Evolutionary conservation across 1,140 invertebrate genomes (phyloP).

Genomic region (Drosophila burlai): DNA sequence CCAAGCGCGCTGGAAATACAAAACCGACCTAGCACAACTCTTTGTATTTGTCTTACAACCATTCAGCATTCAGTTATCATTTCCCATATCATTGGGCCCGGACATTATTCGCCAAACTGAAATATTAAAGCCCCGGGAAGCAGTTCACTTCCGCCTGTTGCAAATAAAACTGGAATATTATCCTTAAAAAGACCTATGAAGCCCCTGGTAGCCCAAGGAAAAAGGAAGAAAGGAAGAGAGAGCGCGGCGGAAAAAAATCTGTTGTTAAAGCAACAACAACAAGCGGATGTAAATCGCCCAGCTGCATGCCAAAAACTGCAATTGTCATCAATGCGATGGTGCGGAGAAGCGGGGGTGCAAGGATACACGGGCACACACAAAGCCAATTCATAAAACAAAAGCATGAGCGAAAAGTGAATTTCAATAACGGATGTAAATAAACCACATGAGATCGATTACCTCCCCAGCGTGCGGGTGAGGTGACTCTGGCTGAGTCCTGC

Average conservation of each 20-base stretch:
- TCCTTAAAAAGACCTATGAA: slow-evolving; percentile 8
- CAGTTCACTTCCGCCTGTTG: slow-evolving; percentile 61
- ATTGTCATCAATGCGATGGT: slow-evolving; percentile 70
- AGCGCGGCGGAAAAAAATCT: slow-evolving; percentile 56
- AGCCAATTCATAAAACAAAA: slow-evolving; percentile 77
- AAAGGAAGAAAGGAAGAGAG: slow-evolving; percentile 16
- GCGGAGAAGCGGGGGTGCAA: slow-evolving; percentile 5
- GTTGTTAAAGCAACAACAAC: slow-evolving; percentile 46
- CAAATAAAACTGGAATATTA: slow-evolving; percentile 32
- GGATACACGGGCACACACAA: slow-evolving; percentile 28
- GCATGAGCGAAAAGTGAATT: slow-evolving; percentile 69
- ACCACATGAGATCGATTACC: slow-evolving; percentile 81
- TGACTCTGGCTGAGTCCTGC: slow-evolving; percentile 56
- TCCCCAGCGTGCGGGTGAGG: slow-evolving; percentile 62
- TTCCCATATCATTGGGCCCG: slow-evolving; percentile 23
- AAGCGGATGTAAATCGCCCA: slow-evolving; percentile 75
- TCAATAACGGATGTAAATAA: slow-evolving; percentile 83
- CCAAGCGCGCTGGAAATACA: not conserved
- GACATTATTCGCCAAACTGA: slow-evolving; percentile 41
- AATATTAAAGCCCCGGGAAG: slow-evolving; percentile 49
- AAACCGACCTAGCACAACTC: not conserved
- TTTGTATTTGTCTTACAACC: not conserved
- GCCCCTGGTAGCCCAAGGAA: not conserved
- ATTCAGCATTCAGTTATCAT: slow-evolving; percentile 24
- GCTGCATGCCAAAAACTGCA: slow-evolving; percentile 77